Percentiles rank a stretch among this genome's conserved stretches.
phyloP scores from a whole-genome alignment of 2,113 vertebrate genomes.

The Steatornis caripensis region DNA sequence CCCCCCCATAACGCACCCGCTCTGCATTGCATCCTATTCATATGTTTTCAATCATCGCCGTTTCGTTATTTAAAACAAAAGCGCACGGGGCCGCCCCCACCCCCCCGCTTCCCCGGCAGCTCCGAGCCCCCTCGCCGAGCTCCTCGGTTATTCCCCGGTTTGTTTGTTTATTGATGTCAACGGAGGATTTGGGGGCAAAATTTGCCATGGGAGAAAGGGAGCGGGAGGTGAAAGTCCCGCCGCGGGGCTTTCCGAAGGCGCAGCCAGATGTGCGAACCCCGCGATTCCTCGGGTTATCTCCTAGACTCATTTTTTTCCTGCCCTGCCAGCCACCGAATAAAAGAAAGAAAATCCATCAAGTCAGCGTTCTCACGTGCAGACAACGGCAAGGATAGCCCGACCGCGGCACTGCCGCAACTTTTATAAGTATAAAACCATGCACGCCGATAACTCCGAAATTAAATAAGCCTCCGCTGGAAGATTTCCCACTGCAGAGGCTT shows the following conservation, averaged over 20 bases:
- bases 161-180: constrained; percentile 28
- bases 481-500: not conserved
- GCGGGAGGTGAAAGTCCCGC: constrained; percentile 16
- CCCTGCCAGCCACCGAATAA: constrained; percentile 13
- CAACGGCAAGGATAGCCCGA: constrained; percentile 1
- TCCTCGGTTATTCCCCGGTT: not conserved
- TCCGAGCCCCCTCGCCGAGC: not conserved
- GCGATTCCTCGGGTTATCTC: not conserved
- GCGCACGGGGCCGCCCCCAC: not conserved
- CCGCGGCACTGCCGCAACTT: constrained; percentile 41
- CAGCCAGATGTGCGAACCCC: constrained; percentile 41
- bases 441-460: not conserved
- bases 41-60: constrained; percentile 49
- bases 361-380: constrained; percentile 47
- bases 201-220: constrained; percentile 22
- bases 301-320: constrained; percentile 3
- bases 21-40: constrained; percentile 43
- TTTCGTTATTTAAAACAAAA: constrained; percentile 57
- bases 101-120: not conserved
- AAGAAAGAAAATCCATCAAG: constrained; percentile 48
- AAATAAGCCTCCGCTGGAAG: not conserved
- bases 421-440: constrained; percentile 26
- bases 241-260: constrained; percentile 7
- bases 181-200: not conserved
- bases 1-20: constrained; percentile 2